phyloP scores from a whole-genome alignment of 1,140 invertebrate genomes.

The Drosophila sechellia region DNA sequence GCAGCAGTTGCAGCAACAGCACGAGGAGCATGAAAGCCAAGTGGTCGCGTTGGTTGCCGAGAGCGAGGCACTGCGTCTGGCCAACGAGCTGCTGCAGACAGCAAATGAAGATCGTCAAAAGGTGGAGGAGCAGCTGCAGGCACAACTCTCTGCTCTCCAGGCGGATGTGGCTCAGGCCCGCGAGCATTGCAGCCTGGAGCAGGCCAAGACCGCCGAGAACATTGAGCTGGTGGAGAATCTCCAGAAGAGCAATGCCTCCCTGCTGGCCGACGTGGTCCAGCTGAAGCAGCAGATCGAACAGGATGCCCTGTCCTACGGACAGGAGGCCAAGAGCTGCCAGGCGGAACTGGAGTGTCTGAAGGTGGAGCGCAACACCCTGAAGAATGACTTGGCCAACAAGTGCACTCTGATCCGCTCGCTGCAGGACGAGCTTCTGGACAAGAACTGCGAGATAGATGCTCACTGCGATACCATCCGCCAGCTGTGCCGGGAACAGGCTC shows the following conservation, averaged over 20 bases:
- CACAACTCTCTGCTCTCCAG: conserved; percentile 57
- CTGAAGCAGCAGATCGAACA: conserved; percentile 77
- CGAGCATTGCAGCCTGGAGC: conserved; percentile 41
- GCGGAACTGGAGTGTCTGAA: conserved; percentile 77
- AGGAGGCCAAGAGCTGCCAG: conserved; percentile 68
- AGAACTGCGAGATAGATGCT: conserved; percentile 80
- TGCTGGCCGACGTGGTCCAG: conserved; percentile 54
- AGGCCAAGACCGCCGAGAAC: conserved; percentile 53
- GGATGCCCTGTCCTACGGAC: conserved; percentile 74
- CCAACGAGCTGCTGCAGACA: conserved; percentile 62
- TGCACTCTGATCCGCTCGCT: conserved; percentile 76
- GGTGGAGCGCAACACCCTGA: conserved; percentile 81
- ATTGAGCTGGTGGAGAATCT: conserved; percentile 66
- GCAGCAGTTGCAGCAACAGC: conserved; percentile 60
- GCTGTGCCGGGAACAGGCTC: conserved; percentile 77
- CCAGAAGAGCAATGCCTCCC: conserved; percentile 60
- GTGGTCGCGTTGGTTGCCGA: conserved; percentile 65
- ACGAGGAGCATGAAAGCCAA: conserved; percentile 61
- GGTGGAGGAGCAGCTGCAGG: conserved; percentile 37
- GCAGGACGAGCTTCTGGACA: conserved; percentile 82
- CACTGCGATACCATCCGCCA: conserved; percentile 78
- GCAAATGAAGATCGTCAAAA: conserved; percentile 47
- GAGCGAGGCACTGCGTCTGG: conserved; percentile 66
- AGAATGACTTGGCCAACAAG: conserved; percentile 83
- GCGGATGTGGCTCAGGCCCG: conserved; percentile 56